phyloP scores from a whole-genome alignment of 2,113 vertebrate species.

The Lepus europaeus region DNA sequence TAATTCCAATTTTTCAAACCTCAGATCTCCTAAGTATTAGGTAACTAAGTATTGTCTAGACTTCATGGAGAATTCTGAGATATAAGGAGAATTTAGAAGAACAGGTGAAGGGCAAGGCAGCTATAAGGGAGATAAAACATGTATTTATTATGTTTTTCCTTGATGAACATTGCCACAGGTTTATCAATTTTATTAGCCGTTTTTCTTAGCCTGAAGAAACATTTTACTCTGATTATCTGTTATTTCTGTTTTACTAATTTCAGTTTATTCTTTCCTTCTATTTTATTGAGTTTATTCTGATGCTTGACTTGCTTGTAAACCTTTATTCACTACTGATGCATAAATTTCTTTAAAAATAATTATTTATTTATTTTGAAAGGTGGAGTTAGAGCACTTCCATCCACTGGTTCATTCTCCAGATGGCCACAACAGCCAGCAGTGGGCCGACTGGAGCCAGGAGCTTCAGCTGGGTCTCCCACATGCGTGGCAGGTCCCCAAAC shows the following conservation, averaged over 20 bases:
- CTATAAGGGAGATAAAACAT: neutral
- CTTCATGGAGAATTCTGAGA: slow-evolving; percentile 7
- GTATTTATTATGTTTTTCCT: neutral
- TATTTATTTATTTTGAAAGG: too few relatives aligned
- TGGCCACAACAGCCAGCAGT: too few relatives aligned
- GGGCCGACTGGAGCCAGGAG: too few relatives aligned
- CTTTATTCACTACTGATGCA: neutral
- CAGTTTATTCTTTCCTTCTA: neutral
- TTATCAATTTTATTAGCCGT: slow-evolving; percentile 18
- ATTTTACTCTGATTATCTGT: neutral
- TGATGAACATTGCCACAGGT: neutral
- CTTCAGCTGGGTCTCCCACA: too few relatives aligned
- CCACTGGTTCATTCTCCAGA: too few relatives aligned
- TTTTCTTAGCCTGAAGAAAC: slow-evolving; percentile 24
- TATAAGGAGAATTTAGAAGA: slow-evolving; percentile 17
- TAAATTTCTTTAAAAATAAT: neutral
- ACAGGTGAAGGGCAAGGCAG: neutral
- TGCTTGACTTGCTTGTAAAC: neutral
- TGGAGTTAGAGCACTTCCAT: too few relatives aligned
- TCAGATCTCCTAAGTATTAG: neutral
- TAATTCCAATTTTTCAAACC: neutral
- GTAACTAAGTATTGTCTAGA: slow-evolving; percentile 1
- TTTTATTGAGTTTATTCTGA: slow-evolving; percentile 30
- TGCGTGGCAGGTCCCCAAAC: too few relatives aligned
- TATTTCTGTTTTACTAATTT: slow-evolving; percentile 18